Evolutionary conservation across 1,140 invertebrate genomes (phyloP), one percentile per base, ranked within the genome.

Genomic region (Formica exsecta): DNA sequence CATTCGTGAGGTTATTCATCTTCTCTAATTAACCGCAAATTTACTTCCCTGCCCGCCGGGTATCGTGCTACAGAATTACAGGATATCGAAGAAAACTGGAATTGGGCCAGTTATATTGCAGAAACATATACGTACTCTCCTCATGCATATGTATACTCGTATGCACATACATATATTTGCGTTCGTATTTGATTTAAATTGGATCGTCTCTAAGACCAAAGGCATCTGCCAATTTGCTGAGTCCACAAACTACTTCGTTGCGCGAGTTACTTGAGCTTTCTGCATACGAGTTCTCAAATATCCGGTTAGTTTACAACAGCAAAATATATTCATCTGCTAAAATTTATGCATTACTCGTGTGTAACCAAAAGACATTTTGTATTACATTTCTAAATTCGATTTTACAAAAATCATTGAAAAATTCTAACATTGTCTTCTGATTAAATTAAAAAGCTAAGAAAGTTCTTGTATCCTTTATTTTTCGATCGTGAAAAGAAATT

Each of bases 21-120:
- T 92, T 84, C 71, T 86, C 87, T 91, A 92, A 93, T 93, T 93
- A 93, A 93, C 90, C 75, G 73, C 80, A 73, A 79, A 86, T 79
- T 81, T 86, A 87, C 83, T 87, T 90, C 65, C 44, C 74, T 65
- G 36, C 25, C 48, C 62, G n/a, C 65, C 32, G 32, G 29, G 41
- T 32, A 48, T 54, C 80, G 38, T n/a, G 64, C 44, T 59, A 41
- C 22, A 54, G n/a, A 44, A 85, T 38, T 25, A 62, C 29, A 16
- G 32, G 61, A 87, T 86, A 91, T 87, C 87, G 87, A 77, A 83
- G 77, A 83, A 86, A 91, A 92, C 92, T 87, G 87, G 83, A 91
- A 91, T 91, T 86, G 87, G 86, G 87, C 89, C 76, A 85, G 75
- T 87, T 87, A 90, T 87, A 89, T 85, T 73, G 70, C 32, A 70